Evolutionary conservation across 2,888 invertebrate genomes (phyloP).

Genomic region (Cephus runcator): DNA sequence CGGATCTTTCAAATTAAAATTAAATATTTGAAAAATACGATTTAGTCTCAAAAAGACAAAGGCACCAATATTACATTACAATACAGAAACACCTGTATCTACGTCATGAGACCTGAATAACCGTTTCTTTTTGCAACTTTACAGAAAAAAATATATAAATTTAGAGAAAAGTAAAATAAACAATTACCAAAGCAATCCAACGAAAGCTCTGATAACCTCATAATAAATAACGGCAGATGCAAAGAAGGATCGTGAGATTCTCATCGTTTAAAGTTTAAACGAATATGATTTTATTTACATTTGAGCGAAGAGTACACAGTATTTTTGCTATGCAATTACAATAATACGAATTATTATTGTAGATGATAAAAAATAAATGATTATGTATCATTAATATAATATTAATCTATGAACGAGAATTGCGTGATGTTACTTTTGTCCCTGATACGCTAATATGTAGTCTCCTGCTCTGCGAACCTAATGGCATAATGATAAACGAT

Average conservation of each 20-base stretch:
- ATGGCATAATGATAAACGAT: slow-evolving; percentile 6
- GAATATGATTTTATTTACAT: slow-evolving; percentile 53
- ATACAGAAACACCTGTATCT: background rate
- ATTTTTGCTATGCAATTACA: slow-evolving; percentile 37
- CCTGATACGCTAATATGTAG: slow-evolving; percentile 23
- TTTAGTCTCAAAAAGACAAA: background rate
- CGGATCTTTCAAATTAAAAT: background rate
- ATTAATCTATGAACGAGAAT: slow-evolving; percentile 6
- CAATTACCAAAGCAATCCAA: background rate
- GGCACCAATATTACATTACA: background rate
- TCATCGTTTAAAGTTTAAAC: slow-evolving; percentile 36
- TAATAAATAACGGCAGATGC: background rate
- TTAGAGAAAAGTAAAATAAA: background rate
- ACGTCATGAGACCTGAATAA: background rate
- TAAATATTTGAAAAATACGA: background rate
- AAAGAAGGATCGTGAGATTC: background rate
- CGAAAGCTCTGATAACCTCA: background rate
- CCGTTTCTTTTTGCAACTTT: background rate
- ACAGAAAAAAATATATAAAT: background rate
- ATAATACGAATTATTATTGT: slow-evolving; percentile 37
- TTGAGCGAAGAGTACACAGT: slow-evolving; percentile 51
- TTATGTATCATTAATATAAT: slow-evolving; percentile 18
- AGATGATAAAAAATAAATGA: slow-evolving; percentile 32
- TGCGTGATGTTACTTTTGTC: slow-evolving; percentile 9
- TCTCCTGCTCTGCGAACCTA: slow-evolving; percentile 21